phyloP scores from a whole-genome alignment of 2,113 vertebrate species.

The Struthidea cinerea region DNA sequence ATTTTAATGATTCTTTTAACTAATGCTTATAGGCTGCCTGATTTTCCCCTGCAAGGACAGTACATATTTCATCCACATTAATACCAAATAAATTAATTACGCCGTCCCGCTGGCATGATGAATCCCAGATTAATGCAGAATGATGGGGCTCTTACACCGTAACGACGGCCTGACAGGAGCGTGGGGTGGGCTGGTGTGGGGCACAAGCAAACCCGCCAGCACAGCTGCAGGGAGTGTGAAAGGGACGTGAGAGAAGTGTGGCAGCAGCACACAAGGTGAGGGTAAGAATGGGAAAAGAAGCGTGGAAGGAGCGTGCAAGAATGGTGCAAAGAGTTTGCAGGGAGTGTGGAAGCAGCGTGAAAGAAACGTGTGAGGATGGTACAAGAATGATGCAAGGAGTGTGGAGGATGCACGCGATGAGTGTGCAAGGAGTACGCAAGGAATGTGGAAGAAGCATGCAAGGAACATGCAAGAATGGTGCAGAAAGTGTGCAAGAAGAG shows the following conservation, averaged over 20 bases:
- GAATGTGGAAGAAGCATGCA: fast-evolving
- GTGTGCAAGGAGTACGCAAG: fast-evolving
- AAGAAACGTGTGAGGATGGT: background rate
- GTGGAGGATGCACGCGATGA: background rate
- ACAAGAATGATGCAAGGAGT: fast-evolving
- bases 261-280: no score
- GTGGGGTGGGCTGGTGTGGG: background rate
- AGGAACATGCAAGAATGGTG: background rate
- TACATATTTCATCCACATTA: slow-evolving; percentile 78
- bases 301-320: background rate
- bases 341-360: fast-evolving
- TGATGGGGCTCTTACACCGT: slow-evolving; percentile 62
- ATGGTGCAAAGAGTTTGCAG: background rate
- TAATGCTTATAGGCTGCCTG: slow-evolving; percentile 74
- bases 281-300: no score
- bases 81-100: slow-evolving; percentile 80
- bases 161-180: slow-evolving; percentile 1
- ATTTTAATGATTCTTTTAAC: slow-evolving; percentile 80
- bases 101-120: slow-evolving; percentile 63
- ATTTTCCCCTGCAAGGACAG: slow-evolving; percentile 75
- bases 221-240: background rate
- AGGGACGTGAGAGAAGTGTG: fast-evolving
- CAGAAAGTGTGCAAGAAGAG: background rate
- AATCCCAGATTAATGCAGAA: slow-evolving; percentile 74
- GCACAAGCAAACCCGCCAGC: background rate